Evolutionary conservation across 2,797 vertebrate species (phyloP).

Genomic region (Poecilia gillii): DNA sequence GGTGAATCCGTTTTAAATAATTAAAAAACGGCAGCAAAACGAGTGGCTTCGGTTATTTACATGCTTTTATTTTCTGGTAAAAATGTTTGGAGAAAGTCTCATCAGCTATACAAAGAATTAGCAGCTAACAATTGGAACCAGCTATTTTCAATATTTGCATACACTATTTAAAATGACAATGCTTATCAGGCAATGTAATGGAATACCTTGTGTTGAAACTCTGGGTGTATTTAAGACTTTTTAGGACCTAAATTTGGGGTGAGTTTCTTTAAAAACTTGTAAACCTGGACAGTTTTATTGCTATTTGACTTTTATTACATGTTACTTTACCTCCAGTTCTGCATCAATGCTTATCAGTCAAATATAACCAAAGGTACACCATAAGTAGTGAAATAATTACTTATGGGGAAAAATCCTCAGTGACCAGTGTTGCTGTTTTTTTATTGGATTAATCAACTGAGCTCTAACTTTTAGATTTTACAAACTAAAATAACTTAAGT

Average conservation of each 20-base stretch:
- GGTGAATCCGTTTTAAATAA: slow-evolving; percentile 58
- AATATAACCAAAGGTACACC: background rate
- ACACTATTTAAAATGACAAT: background rate
- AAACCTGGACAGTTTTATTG: background rate
- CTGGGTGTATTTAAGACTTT: background rate
- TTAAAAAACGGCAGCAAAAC: background rate
- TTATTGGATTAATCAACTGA: background rate
- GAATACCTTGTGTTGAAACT: background rate
- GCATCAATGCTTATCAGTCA: background rate
- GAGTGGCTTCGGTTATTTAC: background rate
- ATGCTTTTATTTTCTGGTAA: background rate
- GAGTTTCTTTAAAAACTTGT: background rate
- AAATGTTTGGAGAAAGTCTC: background rate
- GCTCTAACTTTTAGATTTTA: background rate
- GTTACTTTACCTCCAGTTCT: background rate
- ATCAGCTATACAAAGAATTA: background rate
- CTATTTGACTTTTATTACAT: background rate
- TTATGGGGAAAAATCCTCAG: background rate
- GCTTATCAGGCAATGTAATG: background rate
- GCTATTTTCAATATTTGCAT: background rate
- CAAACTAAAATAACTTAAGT: background rate
- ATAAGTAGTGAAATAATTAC: background rate
- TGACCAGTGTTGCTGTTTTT: no score
- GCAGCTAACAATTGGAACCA: background rate
- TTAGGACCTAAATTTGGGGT: background rate